phyloP scores from a whole-genome alignment of 2,888 invertebrate genomes.

The Entomobrya multifasciata region DNA sequence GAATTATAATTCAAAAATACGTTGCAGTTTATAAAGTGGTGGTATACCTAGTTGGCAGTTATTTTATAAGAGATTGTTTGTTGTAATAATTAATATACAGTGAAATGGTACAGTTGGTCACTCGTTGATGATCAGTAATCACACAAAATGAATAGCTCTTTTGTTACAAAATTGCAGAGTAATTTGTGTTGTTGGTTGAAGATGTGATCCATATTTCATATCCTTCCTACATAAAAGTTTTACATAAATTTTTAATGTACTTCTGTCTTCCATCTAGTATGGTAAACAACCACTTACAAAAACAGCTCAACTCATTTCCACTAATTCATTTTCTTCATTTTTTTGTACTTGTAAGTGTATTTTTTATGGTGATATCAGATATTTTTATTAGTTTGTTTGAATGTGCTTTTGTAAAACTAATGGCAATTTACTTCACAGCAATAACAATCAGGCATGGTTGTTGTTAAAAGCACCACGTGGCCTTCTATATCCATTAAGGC shows the following conservation, averaged over 20 bases:
- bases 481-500: conserved; percentile 64
- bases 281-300: not conserved
- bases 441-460: conserved; percentile 34
- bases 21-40: too few relatives aligned
- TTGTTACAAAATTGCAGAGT: conserved; percentile 30
- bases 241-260: not conserved
- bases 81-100: too few relatives aligned
- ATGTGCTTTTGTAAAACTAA: conserved; percentile 10
- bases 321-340: conserved; percentile 18
- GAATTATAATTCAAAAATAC: too few relatives aligned
- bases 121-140: conserved; percentile 4
- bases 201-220: conserved; percentile 17
- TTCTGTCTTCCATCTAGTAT: too few relatives aligned
- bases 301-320: conserved; percentile 23
- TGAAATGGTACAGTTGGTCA: not conserved
- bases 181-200: not conserved
- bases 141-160: conserved; percentile 22
- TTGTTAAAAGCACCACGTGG: conserved; percentile 57
- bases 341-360: not conserved
- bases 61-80: too few relatives aligned
- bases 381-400: not conserved
- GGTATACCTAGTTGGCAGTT: too few relatives aligned
- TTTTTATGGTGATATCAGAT: conserved; percentile 23
- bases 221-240: conserved; percentile 25
- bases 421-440: not conserved